Conservation (phyloP, 1,140 invertebrate species). For the Drosophila arawakana region DNA sequence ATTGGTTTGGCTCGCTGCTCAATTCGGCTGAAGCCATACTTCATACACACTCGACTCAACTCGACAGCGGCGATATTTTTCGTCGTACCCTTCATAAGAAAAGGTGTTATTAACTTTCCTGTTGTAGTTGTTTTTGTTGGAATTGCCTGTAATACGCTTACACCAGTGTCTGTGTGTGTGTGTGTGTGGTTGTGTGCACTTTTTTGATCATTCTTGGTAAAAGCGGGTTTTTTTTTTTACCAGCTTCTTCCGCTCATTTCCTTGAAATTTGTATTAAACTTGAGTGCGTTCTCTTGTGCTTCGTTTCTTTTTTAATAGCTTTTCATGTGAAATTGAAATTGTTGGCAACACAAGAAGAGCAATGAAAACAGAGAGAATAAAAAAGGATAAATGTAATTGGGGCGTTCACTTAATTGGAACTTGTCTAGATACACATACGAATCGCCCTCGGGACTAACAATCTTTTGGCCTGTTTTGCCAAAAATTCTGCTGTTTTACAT, state of each 20-base stretch:
- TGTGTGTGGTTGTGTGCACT: conserved; percentile 43
- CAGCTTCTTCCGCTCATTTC: conserved; percentile 81
- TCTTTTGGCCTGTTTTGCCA: conserved; percentile 16
- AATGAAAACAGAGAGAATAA: conserved; percentile 5
- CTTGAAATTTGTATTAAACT: conserved; percentile 81
- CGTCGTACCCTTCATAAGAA: conserved; percentile 75
- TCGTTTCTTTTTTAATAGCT: conserved; percentile 68
- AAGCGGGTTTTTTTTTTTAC: conserved; percentile 73
- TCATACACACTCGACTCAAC: conserved; percentile 55
- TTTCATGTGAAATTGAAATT: conserved; percentile 77
- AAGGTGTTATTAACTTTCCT: conserved; percentile 81
- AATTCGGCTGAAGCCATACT: conserved; percentile 76
- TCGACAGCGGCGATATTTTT: conserved; percentile 38
- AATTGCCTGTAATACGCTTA: conserved; percentile 32
- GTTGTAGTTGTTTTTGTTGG: conserved; percentile 30
- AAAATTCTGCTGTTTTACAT: too few species aligned
- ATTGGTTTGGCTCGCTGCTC: conserved; percentile 45
- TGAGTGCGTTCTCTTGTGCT: conserved; percentile 65
- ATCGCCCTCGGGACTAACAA: conserved; percentile 20
- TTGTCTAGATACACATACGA: conserved; percentile 22
- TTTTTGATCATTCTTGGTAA: conserved; percentile 80
- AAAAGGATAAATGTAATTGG: conserved; percentile 45
- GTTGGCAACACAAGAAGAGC: conserved; percentile 56
- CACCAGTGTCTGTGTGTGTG: not conserved
- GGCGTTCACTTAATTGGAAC: conserved; percentile 61